These are phyloP conservation scores for Oopsacas minuta DNA, from an alignment of 37 sponge, comb jelly and placozoan species.

Conservation along the genomic window DNA sequence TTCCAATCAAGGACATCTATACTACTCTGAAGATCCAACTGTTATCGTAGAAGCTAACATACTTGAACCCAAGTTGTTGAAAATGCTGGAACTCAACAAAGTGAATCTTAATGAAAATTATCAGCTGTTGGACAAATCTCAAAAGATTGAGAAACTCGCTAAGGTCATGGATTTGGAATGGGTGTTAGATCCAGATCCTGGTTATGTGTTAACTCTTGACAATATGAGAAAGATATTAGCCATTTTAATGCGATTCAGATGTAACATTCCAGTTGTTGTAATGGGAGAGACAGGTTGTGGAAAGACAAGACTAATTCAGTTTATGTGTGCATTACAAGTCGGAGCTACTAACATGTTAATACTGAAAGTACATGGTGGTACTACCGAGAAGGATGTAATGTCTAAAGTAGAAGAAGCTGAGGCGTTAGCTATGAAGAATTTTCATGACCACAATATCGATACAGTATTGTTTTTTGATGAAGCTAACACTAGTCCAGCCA, in stretches of 20 bases:
- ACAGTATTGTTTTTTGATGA: conserved; percentile 56
- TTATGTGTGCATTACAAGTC: conserved; percentile 60
- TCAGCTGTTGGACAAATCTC: conserved; percentile 19
- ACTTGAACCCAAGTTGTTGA: conserved; percentile 30
- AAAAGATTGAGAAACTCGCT: not conserved
- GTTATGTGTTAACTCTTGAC: conserved; percentile 18
- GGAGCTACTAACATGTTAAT: conserved; percentile 1
- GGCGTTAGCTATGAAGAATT: conserved; percentile 24
- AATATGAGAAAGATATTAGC: not conserved
- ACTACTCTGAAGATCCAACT: not conserved
- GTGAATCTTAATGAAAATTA: conserved; percentile 54
- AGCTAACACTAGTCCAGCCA: conserved; percentile 50
- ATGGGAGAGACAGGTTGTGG: conserved; percentile 99
- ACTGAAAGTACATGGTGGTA: conserved; percentile 46
- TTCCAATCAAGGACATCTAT: conserved; percentile 26
- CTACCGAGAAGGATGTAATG: conserved; percentile 31
- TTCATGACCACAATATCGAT: conserved; percentile 16
- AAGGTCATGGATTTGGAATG: conserved; percentile 20
- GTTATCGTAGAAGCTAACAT: conserved; percentile 22
- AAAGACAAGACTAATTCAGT: conserved; percentile 79
- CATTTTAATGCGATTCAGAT: conserved; percentile 28
- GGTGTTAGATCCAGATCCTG: conserved; percentile 20
- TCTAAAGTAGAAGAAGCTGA: conserved; percentile 29
- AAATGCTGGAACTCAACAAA: conserved; percentile 22
- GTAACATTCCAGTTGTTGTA: conserved; percentile 85